Conservation (phyloP, 2,113 vertebrate genomes). For the Rhynchomys soricoides region DNA sequence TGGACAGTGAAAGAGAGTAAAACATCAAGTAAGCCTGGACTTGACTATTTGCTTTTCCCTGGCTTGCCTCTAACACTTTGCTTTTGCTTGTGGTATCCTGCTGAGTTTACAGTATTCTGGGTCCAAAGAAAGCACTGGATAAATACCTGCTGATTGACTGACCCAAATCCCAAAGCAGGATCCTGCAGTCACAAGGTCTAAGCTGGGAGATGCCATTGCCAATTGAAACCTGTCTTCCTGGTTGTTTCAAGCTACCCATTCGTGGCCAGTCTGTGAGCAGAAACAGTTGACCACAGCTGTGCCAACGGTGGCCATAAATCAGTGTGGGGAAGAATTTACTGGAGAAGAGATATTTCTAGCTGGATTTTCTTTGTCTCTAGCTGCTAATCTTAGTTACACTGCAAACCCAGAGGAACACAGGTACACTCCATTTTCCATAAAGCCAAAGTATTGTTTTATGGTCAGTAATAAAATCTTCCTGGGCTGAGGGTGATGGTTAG, state of each 20-base stretch:
- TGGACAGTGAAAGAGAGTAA: not conserved
- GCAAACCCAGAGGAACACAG: not conserved
- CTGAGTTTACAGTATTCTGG: not conserved
- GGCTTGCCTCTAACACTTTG: not conserved
- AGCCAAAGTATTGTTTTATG: not conserved
- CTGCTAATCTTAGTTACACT: not conserved
- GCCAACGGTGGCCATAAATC: not conserved
- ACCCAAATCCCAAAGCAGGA: conserved; percentile 55
- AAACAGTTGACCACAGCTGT: not conserved
- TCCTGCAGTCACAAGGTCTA: conserved; percentile 26
- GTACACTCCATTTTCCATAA: not conserved
- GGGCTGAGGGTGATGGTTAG: not conserved
- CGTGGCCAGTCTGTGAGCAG: not conserved
- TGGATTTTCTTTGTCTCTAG: not conserved
- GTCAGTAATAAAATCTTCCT: conserved; percentile 39
- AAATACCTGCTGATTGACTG: conserved; percentile 64
- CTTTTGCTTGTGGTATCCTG: not conserved
- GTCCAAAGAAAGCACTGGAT: conserved; percentile 38
- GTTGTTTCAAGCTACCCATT: not conserved
- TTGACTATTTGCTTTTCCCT: not conserved
- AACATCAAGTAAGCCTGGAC: not conserved
- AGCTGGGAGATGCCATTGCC: conserved; percentile 24
- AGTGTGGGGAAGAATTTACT: not conserved
- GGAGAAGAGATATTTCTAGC: not conserved
- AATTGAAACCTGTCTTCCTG: not conserved